Conservation (phyloP, 2,113 vertebrate species). For the Coregonus clupeaformis region DNA sequence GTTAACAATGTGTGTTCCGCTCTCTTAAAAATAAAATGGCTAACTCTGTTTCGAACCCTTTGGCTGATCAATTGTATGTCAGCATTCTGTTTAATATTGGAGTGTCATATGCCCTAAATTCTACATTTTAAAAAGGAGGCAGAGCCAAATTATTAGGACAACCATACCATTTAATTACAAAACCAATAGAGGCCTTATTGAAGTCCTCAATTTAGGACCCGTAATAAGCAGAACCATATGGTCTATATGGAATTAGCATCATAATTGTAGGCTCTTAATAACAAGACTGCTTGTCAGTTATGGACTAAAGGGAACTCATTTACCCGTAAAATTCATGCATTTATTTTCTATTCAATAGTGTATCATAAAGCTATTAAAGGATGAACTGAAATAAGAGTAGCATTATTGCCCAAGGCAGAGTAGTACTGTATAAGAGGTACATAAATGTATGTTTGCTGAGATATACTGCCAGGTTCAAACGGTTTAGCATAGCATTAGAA, state of each 20-base stretch:
- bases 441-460: not conserved
- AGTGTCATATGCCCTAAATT: not conserved
- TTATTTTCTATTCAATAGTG: not conserved
- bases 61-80: not conserved
- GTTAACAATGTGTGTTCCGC: no score
- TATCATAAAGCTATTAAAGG: not conserved
- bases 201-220: not conserved
- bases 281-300: not conserved
- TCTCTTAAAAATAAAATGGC: not conserved
- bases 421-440: not conserved
- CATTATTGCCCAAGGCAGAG: not conserved
- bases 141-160: constrained; percentile 41
- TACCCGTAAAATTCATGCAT: not conserved
- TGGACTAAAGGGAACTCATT: not conserved
- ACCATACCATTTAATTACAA: constrained; percentile 26
- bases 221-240: constrained; percentile 15
- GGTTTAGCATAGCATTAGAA: not conserved
- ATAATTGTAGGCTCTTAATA: not conserved
- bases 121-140: not conserved
- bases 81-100: not conserved
- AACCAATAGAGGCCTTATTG: not conserved
- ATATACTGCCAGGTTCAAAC: not conserved
- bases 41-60: no score
- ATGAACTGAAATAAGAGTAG: not conserved
- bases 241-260: constrained; percentile 21